Conservation (phyloP, 2,888 invertebrate genomes). For the Melanostoma mellinum region DNA sequence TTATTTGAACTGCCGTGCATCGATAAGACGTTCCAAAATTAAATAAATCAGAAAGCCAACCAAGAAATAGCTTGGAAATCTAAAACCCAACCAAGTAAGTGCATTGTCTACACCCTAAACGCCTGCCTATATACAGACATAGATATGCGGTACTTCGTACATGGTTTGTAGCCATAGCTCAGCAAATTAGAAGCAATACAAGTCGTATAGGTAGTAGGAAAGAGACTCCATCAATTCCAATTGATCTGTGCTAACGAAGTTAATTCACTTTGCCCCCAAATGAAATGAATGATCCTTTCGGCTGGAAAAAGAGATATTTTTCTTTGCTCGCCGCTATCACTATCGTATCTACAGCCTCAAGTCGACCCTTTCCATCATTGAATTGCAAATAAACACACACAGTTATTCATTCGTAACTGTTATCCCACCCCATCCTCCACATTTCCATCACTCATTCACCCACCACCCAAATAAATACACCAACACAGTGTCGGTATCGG, state of each 20-base stretch:
- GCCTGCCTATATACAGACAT: too few species aligned
- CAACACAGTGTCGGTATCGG: constrained; percentile 1
- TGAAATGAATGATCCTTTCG: constrained; percentile 59
- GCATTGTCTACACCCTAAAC: too few species aligned
- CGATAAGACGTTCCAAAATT: too few species aligned
- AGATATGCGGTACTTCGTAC: too few species aligned
- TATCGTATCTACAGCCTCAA: background rate
- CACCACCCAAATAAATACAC: background rate
- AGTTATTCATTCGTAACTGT: constrained; percentile 35
- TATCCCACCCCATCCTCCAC: background rate
- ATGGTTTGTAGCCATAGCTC: background rate
- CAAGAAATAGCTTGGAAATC: too few species aligned
- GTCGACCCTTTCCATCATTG: constrained; percentile 22
- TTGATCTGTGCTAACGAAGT: constrained; percentile 67
- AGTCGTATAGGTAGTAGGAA: constrained; percentile 2
- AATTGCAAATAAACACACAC: constrained; percentile 61
- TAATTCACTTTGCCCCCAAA: constrained; percentile 60
- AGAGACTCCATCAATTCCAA: constrained; percentile 66
- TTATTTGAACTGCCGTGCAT: too few species aligned
- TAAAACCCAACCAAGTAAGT: too few species aligned
- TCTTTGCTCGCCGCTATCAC: too few species aligned
- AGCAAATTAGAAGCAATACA: constrained; percentile 59
- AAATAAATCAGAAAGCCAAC: too few species aligned
- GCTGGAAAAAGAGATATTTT: constrained; percentile 21
- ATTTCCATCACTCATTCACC: background rate